phyloP scores from a whole-genome alignment of 2,113 vertebrate genomes.

The Indicator indicator region DNA sequence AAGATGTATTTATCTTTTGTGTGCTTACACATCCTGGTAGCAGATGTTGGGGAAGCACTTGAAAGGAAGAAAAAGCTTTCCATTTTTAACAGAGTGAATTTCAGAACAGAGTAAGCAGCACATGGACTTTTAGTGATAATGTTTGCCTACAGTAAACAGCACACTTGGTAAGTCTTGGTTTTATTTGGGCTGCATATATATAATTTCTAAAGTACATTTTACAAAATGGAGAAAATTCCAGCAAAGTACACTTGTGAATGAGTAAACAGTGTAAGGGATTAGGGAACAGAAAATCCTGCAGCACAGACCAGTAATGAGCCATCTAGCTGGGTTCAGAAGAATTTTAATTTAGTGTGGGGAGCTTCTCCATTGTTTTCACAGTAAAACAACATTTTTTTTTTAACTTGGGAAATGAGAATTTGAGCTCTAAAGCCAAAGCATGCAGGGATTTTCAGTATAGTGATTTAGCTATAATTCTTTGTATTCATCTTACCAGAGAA shows the following conservation, averaged over 20 bases:
- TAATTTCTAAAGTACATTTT: slow-evolving; percentile 22
- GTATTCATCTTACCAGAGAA: background rate
- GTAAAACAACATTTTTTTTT: background rate
- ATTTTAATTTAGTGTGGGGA: background rate
- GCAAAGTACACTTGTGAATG: slow-evolving; percentile 12
- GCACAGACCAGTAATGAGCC: background rate
- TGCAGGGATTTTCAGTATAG: background rate
- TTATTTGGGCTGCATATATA: slow-evolving; percentile 11
- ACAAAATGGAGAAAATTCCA: slow-evolving; percentile 23
- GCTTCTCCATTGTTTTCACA: background rate
- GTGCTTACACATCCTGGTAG: background rate
- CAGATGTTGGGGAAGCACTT: slow-evolving; percentile 19
- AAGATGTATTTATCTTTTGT: background rate
- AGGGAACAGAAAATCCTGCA: background rate
- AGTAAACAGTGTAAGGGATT: slow-evolving; percentile 27
- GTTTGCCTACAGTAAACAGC: slow-evolving; percentile 23
- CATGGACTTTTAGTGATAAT: slow-evolving; percentile 37
- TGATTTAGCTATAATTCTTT: background rate
- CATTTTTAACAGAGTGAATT: slow-evolving; percentile 10
- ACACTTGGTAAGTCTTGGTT: background rate
- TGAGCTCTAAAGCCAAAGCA: background rate
- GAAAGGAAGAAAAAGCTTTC: slow-evolving; percentile 1
- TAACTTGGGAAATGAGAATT: background rate
- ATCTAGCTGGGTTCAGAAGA: background rate
- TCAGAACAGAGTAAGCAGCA: background rate